Base-by-base conservation (phyloP, 2,888 invertebrate genomes). In the Psylliodes chrysocephalus region DNA sequence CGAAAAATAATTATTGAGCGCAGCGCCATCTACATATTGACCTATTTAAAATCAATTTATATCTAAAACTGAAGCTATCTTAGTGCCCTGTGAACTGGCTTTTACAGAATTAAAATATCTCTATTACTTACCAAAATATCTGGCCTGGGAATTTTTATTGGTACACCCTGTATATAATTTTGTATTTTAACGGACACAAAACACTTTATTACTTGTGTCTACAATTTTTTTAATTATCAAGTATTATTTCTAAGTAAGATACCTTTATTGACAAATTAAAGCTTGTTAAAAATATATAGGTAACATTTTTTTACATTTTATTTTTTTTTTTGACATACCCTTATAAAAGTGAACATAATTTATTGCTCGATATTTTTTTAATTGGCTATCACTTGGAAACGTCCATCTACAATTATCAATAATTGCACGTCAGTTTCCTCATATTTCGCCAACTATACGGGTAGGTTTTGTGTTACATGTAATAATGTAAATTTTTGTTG, bases 321-420 rank as follows among this genome's bases (percentile, higher is more conserved):
- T 5, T 14, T 22, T 46, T 46, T 46, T 25, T 46, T 14, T 52
- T 19, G 42, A n/a, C 10, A 18, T 60, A 60, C 60, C 60, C 60
- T 60, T 54, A 60, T 60, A 44, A 14, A 22, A 28, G 15, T 8
- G 52, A 22, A 53, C 52, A 35, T 60, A 53, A 60, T 60, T 44
- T 44, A 60, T 60, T 12, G 35, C 53, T 35, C 22, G 22, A 33
- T 53, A 33, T 46, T 22, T 44, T 18, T 22, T 46, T 53, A 30
- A 60, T 53, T 53, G 30, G 22, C 46, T 60, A 46, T 60, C 60
- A 38, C 53, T 35, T 46, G 33, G 14, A n/a, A 51, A 51, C 28
- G 49, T 60, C 42, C 18, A 18, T 40, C 42, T 40, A 38, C 22
- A 60, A 60, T 33, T 52, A 46, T 33, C 35, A 44, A 60, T 52